Evolutionary conservation across 2,888 invertebrate genomes (phyloP), one percentile per base, ranked within the genome.

Genomic region (Drosophila macrothrix): DNA sequence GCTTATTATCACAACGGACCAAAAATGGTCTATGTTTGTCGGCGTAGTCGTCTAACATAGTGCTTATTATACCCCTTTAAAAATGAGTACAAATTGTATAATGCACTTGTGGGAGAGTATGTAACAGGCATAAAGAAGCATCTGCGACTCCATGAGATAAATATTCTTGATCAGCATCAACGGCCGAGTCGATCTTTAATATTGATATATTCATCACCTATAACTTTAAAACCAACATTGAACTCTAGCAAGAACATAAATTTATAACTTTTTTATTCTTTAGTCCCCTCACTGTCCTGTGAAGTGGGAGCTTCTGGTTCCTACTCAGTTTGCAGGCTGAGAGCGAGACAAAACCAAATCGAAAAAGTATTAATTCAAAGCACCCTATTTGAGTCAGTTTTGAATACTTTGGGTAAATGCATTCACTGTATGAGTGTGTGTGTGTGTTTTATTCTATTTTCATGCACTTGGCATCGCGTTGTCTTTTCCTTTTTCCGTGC

Each of bases 291-390:
- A 7, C 4, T 33, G 33, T 33, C 12, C 33, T 33, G 12, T 33
- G 33, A 33, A 12, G 35, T 14, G 35, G 35, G 12, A 33, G 33
- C 33, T 46, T 46, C 46, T 46, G 16, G 7, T 25, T 7, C 25
- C n/a, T 31, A 59, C 54, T 67, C 35, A 46, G 56, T 66, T 66
- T 12, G 59, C 61, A 9, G 31, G 54, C 29, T 64, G 25, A 55
- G 68, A 67, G 49, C 55, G 49, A 54, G 65, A 82, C 60, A 82
- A 70, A 46, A 74, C 37, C 74, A 70, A 82, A 82, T 78, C 82
- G 82, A 82, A 82, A 80, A 81, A 81, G 78, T 73, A 78, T 82
- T 80, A 79, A 79, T 80, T 82, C 80, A 82, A 82, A 78, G 80
- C 67, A 68, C 79, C 75, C 82, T 68, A 69, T 79, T 81, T 78